Conservation (phyloP, 1,140 invertebrate species). For the Musca vetustissima region DNA sequence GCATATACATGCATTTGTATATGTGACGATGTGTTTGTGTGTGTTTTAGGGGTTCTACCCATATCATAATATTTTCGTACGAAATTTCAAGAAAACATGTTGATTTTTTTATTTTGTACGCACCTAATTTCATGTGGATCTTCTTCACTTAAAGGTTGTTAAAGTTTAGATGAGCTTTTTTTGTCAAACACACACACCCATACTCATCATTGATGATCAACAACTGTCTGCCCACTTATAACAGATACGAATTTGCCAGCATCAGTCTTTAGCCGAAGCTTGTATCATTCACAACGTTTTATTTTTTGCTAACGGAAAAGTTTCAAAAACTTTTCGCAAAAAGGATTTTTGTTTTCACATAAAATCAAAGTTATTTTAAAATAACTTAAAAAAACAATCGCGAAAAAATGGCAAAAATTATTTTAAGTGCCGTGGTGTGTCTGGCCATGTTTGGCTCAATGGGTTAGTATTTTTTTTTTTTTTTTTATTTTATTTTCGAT, state of each 20-base stretch:
- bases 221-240: slow-evolving; percentile 1
- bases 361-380: slow-evolving; percentile 9
- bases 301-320: background rate
- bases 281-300: slow-evolving; percentile 11
- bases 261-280: slow-evolving; percentile 9
- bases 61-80: too few species aligned
- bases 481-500: background rate
- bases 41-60: too few species aligned
- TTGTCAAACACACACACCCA: too few species aligned
- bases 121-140: background rate
- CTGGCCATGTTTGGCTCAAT: slow-evolving; percentile 51
- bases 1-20: too few species aligned
- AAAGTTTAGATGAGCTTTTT: background rate
- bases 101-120: too few species aligned
- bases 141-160: background rate
- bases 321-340: too few species aligned
- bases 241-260: background rate
- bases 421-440: slow-evolving; percentile 49
- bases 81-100: too few species aligned
- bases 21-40: too few species aligned
- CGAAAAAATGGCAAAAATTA: slow-evolving; percentile 43
- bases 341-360: too few species aligned
- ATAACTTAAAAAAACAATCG: background rate
- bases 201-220: too few species aligned
- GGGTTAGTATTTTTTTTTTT: slow-evolving; percentile 47